Conservation (phyloP, 2,113 vertebrate species). For the Pleuronectes platessa region DNA sequence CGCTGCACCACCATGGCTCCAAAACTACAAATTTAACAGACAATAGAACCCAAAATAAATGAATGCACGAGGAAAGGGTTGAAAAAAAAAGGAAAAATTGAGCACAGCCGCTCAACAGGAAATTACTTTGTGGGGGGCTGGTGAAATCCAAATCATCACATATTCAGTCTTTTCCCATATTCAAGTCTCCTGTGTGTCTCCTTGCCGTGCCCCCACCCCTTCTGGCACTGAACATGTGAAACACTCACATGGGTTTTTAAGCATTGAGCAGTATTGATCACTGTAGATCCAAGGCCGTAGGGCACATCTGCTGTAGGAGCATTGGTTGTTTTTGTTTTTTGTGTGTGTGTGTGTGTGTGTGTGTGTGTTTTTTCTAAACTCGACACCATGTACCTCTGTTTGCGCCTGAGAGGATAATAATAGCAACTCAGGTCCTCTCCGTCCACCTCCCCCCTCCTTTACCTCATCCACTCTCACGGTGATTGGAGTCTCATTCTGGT, state of each 20-base stretch:
- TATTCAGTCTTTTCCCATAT: slow-evolving; percentile 30
- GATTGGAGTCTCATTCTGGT: slow-evolving; percentile 52
- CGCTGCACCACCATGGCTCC: neutral
- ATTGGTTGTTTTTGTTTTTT: slow-evolving; percentile 4
- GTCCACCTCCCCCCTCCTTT: slow-evolving; percentile 32
- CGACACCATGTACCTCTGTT: slow-evolving; percentile 45
- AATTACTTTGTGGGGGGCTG: slow-evolving; percentile 42
- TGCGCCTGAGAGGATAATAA: slow-evolving; percentile 68
- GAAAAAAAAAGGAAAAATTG: slow-evolving; percentile 2
- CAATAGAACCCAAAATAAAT: slow-evolving; percentile 27
- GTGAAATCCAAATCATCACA: slow-evolving; percentile 26
- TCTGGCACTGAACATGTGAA: slow-evolving; percentile 62
- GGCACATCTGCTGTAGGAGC: slow-evolving; percentile 55
- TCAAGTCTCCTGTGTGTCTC: slow-evolving; percentile 29
- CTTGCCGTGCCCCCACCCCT: slow-evolving; percentile 38
- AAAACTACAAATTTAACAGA: neutral
- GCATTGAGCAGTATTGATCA: slow-evolving; percentile 69
- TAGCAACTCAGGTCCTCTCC: slow-evolving; percentile 44
- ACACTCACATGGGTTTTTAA: slow-evolving; percentile 59
- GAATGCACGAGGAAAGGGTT: neutral
- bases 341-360: too few relatives aligned
- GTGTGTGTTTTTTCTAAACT: slow-evolving; percentile 11
- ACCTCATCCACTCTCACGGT: neutral
- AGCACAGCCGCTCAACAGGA: slow-evolving; percentile 26
- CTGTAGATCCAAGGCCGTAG: slow-evolving; percentile 51